phyloP scores from a whole-genome alignment of 2,888 invertebrate species.

The Theretra japonica region DNA sequence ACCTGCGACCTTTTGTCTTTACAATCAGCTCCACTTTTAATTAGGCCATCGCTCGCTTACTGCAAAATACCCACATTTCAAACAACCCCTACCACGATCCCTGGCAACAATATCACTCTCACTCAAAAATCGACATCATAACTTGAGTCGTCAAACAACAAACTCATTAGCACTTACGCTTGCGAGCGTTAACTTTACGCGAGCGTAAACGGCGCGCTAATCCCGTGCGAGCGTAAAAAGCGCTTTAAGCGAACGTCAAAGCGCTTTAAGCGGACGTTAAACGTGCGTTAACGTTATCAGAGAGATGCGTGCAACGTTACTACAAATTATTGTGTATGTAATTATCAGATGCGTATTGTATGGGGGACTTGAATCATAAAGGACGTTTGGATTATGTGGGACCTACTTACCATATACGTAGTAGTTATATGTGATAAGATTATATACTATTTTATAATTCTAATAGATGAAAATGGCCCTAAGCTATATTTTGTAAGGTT shows the following conservation, averaged over 20 bases:
- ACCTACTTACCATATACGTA: too few relatives aligned
- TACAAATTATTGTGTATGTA: slow-evolving; percentile 22
- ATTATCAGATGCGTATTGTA: neutral
- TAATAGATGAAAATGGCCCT: too few relatives aligned
- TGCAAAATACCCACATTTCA: neutral
- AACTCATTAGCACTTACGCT: slow-evolving; percentile 50
- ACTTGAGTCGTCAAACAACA: slow-evolving; percentile 37
- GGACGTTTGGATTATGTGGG: too few relatives aligned
- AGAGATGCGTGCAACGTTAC: slow-evolving; percentile 19
- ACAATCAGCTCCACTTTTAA: too few relatives aligned
- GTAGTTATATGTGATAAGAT: too few relatives aligned
- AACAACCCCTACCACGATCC: slow-evolving; percentile 11
- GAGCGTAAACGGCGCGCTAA: slow-evolving; percentile 53
- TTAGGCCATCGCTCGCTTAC: too few relatives aligned
- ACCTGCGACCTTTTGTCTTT: too few relatives aligned
- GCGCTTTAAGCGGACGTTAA: slow-evolving; percentile 28
- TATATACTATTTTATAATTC: too few relatives aligned
- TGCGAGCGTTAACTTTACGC: slow-evolving; percentile 48
- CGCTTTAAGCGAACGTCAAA: slow-evolving; percentile 29
- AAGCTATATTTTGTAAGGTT: too few relatives aligned
- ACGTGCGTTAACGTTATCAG: slow-evolving; percentile 32
- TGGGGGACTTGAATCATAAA: too few relatives aligned
- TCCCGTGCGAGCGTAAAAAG: slow-evolving; percentile 40
- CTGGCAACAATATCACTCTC: slow-evolving; percentile 36
- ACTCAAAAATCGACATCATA: slow-evolving; percentile 32